These are phyloP conservation scores for Bembecia ichneumoniformis DNA, from an alignment of 2,888 invertebrate genomes.

Conservation along the genomic window DNA sequence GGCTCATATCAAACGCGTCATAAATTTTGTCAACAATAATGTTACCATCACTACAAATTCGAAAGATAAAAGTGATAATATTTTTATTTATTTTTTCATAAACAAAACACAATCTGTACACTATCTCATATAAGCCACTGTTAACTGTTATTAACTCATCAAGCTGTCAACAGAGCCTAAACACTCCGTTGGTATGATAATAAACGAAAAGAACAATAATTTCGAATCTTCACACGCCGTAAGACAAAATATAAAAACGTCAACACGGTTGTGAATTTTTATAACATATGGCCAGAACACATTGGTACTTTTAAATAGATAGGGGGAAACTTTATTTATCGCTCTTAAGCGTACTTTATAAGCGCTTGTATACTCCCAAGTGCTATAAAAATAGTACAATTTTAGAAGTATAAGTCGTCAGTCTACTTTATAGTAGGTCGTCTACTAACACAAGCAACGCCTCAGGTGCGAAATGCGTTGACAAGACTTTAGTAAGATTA, in stretches of 20 bases:
- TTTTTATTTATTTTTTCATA: background rate
- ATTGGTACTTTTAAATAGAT: background rate
- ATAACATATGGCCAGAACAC: constrained; percentile 40
- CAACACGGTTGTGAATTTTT: constrained; percentile 40
- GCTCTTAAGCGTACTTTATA: too few relatives aligned
- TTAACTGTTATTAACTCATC: constrained; percentile 15
- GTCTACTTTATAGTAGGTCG: too few relatives aligned
- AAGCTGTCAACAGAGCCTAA: constrained; percentile 52
- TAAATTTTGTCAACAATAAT: too few relatives aligned
- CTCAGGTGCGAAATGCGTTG: too few relatives aligned
- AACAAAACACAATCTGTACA: constrained; percentile 7
- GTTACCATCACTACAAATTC: too few relatives aligned
- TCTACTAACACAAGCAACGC: too few relatives aligned
- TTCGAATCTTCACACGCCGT: constrained; percentile 52
- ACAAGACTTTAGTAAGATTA: too few relatives aligned
- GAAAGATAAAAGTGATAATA: too few relatives aligned
- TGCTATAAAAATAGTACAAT: too few relatives aligned
- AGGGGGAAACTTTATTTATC: background rate
- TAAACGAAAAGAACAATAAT: constrained; percentile 21
- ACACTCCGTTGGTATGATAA: constrained; percentile 58
- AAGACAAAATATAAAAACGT: constrained; percentile 50
- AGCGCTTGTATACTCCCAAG: too few relatives aligned
- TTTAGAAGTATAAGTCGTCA: too few relatives aligned
- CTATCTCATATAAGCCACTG: constrained; percentile 23
- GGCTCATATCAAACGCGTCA: too few relatives aligned